A percentile compares a stretch with the other conserved stretches of the same genome.
Conservation (phyloP, 2,797 vertebrate species). For the Myotis planiceps region DNA sequence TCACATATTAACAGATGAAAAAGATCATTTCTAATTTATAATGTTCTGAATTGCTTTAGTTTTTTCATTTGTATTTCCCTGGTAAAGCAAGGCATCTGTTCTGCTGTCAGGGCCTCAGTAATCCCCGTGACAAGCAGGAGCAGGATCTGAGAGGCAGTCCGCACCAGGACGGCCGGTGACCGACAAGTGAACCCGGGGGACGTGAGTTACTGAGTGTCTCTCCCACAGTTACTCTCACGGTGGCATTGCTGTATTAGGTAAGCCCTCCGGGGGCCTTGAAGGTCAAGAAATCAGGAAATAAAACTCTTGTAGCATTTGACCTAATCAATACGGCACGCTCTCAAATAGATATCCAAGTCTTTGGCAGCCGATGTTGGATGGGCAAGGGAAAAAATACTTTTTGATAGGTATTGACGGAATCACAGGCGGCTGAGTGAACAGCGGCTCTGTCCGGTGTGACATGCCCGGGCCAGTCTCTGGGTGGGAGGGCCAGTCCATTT, state of each 20-base stretch:
- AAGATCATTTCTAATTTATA: slow-evolving; percentile 43
- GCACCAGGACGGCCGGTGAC: slow-evolving; percentile 26
- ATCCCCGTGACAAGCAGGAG: slow-evolving; percentile 34
- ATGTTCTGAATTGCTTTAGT: slow-evolving; percentile 31
- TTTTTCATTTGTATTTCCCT: slow-evolving; percentile 45
- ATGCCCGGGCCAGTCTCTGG: fast-evolving
- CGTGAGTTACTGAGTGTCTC: slow-evolving; percentile 53
- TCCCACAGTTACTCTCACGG: background rate
- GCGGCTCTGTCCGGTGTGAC: fast-evolving
- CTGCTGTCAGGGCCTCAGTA: slow-evolving; percentile 48
- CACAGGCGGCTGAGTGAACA: background rate
- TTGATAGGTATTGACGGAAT: background rate
- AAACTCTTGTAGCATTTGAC: slow-evolving; percentile 8
- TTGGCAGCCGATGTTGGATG: background rate
- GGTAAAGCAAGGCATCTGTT: background rate
- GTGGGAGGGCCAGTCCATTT: background rate
- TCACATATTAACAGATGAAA: slow-evolving; percentile 49
- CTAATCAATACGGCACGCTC: background rate
- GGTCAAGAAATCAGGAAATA: slow-evolving; percentile 49
- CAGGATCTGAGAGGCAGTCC: slow-evolving; percentile 7
- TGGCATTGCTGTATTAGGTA: slow-evolving; percentile 14
- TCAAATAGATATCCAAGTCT: background rate
- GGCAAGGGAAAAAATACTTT: background rate
- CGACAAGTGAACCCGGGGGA: slow-evolving; percentile 28
- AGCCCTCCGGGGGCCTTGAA: slow-evolving; percentile 19